phyloP scores from a whole-genome alignment of 2,113 vertebrate genomes.

The Montifringilla adamsi region DNA sequence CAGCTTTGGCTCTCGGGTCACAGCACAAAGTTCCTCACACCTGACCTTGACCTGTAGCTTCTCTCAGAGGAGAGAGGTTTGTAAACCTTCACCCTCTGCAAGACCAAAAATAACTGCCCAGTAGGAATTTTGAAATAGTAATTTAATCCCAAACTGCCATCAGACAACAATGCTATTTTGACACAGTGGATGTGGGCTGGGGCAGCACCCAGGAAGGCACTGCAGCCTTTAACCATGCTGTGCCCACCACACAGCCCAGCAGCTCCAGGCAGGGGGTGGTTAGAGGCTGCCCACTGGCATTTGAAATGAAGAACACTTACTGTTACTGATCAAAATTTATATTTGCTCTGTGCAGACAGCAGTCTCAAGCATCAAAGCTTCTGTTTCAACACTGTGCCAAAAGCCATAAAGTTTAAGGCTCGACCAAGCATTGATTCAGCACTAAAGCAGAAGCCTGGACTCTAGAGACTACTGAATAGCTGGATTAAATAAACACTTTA shows the following conservation, averaged over 20 bases:
- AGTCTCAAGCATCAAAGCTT: conserved; percentile 63
- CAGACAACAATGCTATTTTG: neutral
- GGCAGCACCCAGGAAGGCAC: neutral
- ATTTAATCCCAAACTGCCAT: neutral
- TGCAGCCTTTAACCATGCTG: neutral
- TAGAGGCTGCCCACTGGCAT: conserved; percentile 16
- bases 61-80: neutral
- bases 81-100: neutral
- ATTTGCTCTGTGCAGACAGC: conserved; percentile 68
- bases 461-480: conserved; percentile 60
- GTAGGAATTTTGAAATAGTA: conserved; percentile 4
- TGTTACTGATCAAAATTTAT: conserved; percentile 70
- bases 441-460: conserved; percentile 60
- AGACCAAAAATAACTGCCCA: neutral
- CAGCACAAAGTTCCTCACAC: neutral
- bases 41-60: neutral
- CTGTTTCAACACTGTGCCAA: conserved; percentile 69
- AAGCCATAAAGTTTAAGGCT: conserved; percentile 74
- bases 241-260: neutral
- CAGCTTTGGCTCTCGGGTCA: neutral
- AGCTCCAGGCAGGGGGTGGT: neutral
- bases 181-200: neutral
- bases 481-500: conserved; percentile 69
- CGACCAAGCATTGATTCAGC: conserved; percentile 72
- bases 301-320: conserved; percentile 51